Evolutionary conservation across 1,140 invertebrate genomes (phyloP).

Genomic region (Dendrolimus punctatus): DNA sequence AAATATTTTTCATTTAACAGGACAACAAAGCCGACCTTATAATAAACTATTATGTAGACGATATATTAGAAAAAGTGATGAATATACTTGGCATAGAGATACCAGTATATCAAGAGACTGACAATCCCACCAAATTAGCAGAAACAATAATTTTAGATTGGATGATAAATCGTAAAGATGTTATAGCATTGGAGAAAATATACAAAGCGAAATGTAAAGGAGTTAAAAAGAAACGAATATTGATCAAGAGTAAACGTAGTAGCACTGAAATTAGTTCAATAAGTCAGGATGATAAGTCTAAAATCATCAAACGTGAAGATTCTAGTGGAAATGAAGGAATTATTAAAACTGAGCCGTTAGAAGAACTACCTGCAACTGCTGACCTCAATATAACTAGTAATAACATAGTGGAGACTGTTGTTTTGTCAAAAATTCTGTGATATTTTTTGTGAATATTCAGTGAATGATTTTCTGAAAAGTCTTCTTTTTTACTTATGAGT

Average conservation of each 20-base stretch:
- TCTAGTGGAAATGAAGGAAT: constrained; percentile 27
- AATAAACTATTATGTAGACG: constrained; percentile 93
- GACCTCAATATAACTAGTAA: background rate
- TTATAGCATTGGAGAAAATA: constrained; percentile 46
- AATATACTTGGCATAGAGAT: constrained; percentile 81
- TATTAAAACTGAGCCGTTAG: constrained; percentile 10
- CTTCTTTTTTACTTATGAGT: no score
- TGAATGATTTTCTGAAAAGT: no score
- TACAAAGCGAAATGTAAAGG: constrained; percentile 60
- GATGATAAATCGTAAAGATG: constrained; percentile 48
- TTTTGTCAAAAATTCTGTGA: no score
- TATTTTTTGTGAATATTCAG: no score
- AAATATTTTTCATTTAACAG: constrained; percentile 68
- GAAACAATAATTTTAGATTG: constrained; percentile 43
- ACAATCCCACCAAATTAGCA: constrained; percentile 78
- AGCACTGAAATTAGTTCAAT: constrained; percentile 16
- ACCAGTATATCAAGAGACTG: constrained; percentile 76
- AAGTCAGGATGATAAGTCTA: constrained; percentile 31
- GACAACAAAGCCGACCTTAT: constrained; percentile 93
- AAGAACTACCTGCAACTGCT: constrained; percentile 1
- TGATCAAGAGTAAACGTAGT: constrained; percentile 50
- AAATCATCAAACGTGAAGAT: constrained; percentile 43
- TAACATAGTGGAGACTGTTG: background rate
- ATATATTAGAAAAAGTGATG: constrained; percentile 85
- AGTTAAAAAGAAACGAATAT: constrained; percentile 50